Evolutionary conservation across 2,113 vertebrate species (phyloP).

Genomic region (Syngnathus floridae): DNA sequence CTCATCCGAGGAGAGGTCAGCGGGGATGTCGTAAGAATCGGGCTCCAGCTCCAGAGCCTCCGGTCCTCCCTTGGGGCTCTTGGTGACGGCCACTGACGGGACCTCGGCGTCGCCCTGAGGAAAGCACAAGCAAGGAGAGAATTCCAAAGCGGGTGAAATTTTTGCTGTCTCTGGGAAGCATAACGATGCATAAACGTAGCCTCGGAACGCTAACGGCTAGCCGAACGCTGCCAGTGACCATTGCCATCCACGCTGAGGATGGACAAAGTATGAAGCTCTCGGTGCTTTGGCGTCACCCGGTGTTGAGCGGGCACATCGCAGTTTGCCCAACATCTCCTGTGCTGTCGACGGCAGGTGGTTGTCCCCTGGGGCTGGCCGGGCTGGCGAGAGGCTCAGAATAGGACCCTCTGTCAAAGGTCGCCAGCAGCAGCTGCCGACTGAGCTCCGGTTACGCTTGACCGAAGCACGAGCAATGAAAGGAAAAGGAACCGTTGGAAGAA

Average conservation of each 20-base stretch:
- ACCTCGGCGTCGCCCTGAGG: slow-evolving; percentile 81
- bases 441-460: slow-evolving; percentile 28
- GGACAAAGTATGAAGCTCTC: neutral
- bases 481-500: too few species aligned
- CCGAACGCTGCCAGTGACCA: too few species aligned
- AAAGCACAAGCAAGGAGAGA: neutral
- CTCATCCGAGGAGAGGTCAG: slow-evolving; percentile 94
- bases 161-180: too few species aligned
- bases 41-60: slow-evolving; percentile 71
- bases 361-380: slow-evolving; percentile 3
- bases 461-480: neutral
- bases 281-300: neutral
- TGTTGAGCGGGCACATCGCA: neutral
- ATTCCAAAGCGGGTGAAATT: too few species aligned
- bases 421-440: slow-evolving; percentile 50
- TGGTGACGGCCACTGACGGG: slow-evolving; percentile 80
- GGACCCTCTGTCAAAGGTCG: slow-evolving; percentile 29
- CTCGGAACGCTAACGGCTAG: too few species aligned
- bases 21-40: slow-evolving; percentile 72
- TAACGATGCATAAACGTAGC: too few species aligned
- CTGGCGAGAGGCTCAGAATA: slow-evolving; percentile 65
- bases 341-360: slow-evolving; percentile 53
- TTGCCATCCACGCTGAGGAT: neutral
- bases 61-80: slow-evolving; percentile 75
- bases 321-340: slow-evolving; percentile 1